These are phyloP conservation scores for Sipha flava DNA, from an alignment of 1,140 invertebrate species.

Conservation along the genomic window DNA sequence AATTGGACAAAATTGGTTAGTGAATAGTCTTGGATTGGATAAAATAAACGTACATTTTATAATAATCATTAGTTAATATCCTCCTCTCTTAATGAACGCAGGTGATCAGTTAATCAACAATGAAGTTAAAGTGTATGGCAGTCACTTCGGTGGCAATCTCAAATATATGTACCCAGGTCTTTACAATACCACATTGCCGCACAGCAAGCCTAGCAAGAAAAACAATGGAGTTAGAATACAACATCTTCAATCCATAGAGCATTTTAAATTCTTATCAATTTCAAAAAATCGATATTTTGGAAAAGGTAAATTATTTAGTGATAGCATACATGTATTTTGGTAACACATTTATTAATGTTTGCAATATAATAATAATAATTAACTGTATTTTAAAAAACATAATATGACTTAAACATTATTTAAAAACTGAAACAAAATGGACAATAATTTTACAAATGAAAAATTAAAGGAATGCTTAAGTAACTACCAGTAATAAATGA, in stretches of 20 bases:
- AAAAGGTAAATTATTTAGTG: not conserved
- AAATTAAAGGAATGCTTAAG: not conserved
- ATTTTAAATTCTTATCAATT: not conserved
- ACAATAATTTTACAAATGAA: not conserved
- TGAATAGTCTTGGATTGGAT: too few species aligned
- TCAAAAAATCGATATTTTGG: not conserved
- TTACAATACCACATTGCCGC: not conserved
- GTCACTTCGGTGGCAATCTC: not conserved
- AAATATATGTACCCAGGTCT: not conserved
- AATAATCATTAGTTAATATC: too few species aligned
- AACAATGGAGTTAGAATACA: not conserved
- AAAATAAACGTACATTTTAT: too few species aligned
- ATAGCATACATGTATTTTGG: too few species aligned
- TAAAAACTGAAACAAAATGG: too few species aligned
- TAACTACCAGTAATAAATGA: too few species aligned
- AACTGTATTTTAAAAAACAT: too few species aligned
- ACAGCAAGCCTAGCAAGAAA: not conserved
- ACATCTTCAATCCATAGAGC: not conserved
- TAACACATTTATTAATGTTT: too few species aligned
- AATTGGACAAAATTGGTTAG: constrained; percentile 60
- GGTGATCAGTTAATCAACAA: constrained; percentile 7
- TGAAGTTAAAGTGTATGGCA: not conserved
- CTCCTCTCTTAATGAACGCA: too few species aligned
- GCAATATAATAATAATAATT: too few species aligned
- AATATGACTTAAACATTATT: too few species aligned